Conservation (phyloP, 2,888 invertebrate genomes). For the Alitta virens region DNA sequence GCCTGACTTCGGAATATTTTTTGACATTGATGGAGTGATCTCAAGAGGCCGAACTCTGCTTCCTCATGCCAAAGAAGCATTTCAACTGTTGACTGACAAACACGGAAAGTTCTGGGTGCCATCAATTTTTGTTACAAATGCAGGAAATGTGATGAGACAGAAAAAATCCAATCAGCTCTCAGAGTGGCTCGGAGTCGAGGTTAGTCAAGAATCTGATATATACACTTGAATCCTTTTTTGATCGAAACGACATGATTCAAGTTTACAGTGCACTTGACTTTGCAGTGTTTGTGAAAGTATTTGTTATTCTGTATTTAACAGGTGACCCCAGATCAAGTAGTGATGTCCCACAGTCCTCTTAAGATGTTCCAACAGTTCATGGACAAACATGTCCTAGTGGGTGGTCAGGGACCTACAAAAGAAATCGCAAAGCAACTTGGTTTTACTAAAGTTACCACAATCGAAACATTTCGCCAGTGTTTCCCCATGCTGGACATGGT, state of each 20-base stretch:
- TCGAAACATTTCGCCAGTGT: constrained; percentile 62
- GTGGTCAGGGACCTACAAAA: constrained; percentile 63
- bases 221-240: too few species aligned
- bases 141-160: constrained; percentile 64
- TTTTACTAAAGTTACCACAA: constrained; percentile 64
- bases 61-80: constrained; percentile 64
- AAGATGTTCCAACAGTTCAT: constrained; percentile 65
- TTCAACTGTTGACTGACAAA: constrained; percentile 61
- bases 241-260: too few species aligned
- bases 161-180: constrained; percentile 65
- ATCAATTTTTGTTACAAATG: constrained; percentile 68
- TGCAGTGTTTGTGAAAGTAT: too few species aligned
- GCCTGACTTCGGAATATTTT: constrained; percentile 64
- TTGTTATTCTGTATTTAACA: constrained; percentile 31
- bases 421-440: constrained; percentile 64
- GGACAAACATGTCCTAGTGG: constrained; percentile 65
- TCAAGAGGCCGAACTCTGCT: constrained; percentile 64
- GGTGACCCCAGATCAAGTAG: constrained; percentile 64
- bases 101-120: constrained; percentile 65
- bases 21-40: constrained; percentile 70
- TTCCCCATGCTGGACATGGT: constrained; percentile 67
- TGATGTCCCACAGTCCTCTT: constrained; percentile 68
- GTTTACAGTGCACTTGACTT: too few species aligned
- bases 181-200: constrained; percentile 63
- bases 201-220: constrained; percentile 34